phyloP scores from a whole-genome alignment of 2,113 vertebrate species.

The Tauraco erythrolophus region DNA sequence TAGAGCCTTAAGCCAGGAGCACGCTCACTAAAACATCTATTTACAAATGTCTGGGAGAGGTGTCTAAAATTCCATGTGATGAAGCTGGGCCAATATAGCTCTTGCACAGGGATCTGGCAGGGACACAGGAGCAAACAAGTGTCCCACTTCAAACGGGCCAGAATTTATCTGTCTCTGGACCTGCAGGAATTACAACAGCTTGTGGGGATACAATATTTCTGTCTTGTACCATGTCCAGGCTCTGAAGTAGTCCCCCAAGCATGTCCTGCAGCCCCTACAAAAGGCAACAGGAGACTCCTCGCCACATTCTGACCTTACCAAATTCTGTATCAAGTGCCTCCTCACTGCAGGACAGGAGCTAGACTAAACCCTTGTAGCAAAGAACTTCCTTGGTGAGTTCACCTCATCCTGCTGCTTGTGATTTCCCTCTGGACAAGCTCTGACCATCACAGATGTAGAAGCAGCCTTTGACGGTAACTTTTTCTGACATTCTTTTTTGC shows the following conservation, averaged over 20 bases:
- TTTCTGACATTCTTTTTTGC: not conserved
- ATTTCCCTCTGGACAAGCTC: not conserved
- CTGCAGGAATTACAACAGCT: not conserved
- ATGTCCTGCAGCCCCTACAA: not conserved
- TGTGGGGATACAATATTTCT: not conserved
- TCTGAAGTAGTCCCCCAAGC: not conserved
- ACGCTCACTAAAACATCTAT: not conserved
- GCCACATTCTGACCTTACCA: not conserved
- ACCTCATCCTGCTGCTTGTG: not conserved
- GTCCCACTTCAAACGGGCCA: fast-evolving
- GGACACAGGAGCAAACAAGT: not conserved
- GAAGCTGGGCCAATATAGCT: not conserved
- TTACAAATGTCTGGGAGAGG: not conserved
- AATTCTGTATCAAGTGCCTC: not conserved
- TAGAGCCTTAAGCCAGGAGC: not conserved
- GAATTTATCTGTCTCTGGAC: not conserved
- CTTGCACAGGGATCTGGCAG: not conserved
- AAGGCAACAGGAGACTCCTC: not conserved
- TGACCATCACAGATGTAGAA: not conserved
- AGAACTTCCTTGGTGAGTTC: not conserved
- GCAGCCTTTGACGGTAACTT: not conserved
- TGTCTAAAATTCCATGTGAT: not conserved
- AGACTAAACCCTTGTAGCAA: not conserved
- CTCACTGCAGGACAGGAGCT: not conserved
- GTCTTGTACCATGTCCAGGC: not conserved